Evolutionary conservation across 1,140 invertebrate species (phyloP), one percentile per base, ranked within the genome.

Genomic region (Physella acuta): DNA sequence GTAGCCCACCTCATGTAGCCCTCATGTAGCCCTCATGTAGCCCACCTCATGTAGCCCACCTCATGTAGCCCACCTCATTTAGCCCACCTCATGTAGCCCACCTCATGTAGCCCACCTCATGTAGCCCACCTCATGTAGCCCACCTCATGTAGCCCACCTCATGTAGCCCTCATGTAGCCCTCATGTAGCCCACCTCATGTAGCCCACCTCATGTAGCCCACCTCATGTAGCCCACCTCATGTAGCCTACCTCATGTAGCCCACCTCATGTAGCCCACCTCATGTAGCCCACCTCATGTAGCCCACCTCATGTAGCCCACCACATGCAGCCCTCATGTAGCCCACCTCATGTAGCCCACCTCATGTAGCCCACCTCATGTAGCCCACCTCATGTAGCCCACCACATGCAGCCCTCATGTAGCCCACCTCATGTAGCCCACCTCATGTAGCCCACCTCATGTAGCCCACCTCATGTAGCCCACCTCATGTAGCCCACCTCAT

Each of bases 231-330:
- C n/a, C 44, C n/a, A n/a, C n/a, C n/a, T n/a, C 44, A 49, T 49
- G n/a, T 49, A 49, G 44, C n/a, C 44, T 49, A n/a, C 44, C 44
- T n/a, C 44, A 49, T 49, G 44, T n/a, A 49, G 44, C n/a, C 44
- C n/a, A n/a, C n/a, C 44, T n/a, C 44, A 49, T n/a, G n/a, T n/a
- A 49, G 11, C n/a, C 44, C 11, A n/a, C n/a, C n/a, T 49, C n/a
- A 49, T n/a, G n/a, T n/a, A 49, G 44, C n/a, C 44, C n/a, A n/a
- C n/a, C 44, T n/a, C 44, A 49, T n/a, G 11, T n/a, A 11, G 44
- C n/a, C 44, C n/a, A n/a, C 11, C 44, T n/a, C 44, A 49, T n/a
- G n/a, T n/a, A 14, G 44, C n/a, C 44, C n/a, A 14, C n/a, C 44
- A 11, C 44, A 49, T n/a, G 11, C n/a, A 49, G 44, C n/a, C 44